phyloP scores from a whole-genome alignment of 2,113 vertebrate species.

The Aegotheles bennettii region DNA sequence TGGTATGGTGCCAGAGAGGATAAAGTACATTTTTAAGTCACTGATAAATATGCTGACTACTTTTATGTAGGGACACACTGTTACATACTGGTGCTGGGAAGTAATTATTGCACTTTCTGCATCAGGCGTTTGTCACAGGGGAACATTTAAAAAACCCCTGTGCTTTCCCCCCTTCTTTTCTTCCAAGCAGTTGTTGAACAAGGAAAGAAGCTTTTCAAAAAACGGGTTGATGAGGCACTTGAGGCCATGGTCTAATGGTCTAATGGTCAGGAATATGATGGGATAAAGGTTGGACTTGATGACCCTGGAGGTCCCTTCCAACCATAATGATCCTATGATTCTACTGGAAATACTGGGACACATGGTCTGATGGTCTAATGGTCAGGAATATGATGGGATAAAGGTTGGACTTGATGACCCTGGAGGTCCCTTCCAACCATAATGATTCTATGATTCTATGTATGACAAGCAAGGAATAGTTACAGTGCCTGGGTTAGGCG shows the following conservation, averaged over 20 bases:
- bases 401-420: too few species aligned
- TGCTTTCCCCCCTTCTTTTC: background rate
- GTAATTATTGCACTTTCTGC: background rate
- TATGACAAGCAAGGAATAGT: background rate
- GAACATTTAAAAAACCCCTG: background rate
- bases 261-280: too few species aligned
- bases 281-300: too few species aligned
- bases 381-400: too few species aligned
- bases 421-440: too few species aligned
- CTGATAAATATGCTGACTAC: background rate
- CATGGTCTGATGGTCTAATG: too few species aligned
- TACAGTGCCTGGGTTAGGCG: background rate
- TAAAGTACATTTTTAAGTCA: constrained; percentile 12
- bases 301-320: too few species aligned
- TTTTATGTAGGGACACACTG: background rate
- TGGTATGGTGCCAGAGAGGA: background rate
- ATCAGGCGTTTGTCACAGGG: background rate
- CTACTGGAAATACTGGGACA: too few species aligned
- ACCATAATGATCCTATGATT: too few species aligned
- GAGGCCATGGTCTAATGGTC: too few species aligned
- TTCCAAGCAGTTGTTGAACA: background rate
- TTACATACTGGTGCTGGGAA: background rate
- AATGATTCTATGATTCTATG: too few species aligned
- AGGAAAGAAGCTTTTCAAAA: background rate
- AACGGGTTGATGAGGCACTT: too few species aligned